Evolutionary conservation across 2,113 vertebrate genomes (phyloP).

Genomic region (Forbesichthys papilliferus): DNA sequence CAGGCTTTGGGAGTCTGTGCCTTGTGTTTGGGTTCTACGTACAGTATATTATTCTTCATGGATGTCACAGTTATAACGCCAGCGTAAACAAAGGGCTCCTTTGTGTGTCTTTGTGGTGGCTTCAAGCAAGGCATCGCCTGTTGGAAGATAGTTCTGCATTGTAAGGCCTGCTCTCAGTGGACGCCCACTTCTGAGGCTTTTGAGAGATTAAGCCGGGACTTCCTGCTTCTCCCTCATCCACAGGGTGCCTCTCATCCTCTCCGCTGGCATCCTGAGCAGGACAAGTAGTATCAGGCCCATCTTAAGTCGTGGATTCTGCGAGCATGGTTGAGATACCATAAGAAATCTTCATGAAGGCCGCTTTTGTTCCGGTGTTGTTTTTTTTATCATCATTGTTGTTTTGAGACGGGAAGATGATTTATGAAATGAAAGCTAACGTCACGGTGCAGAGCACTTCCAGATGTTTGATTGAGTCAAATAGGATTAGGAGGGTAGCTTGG

Average conservation of each 20-base stretch:
- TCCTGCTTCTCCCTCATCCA: slow-evolving; percentile 51
- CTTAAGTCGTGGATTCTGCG: slow-evolving; percentile 30
- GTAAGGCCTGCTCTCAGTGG: slow-evolving; percentile 47
- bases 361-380: slow-evolving; percentile 55
- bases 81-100: slow-evolving; percentile 47
- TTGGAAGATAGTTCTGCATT: slow-evolving; percentile 50
- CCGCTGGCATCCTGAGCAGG: slow-evolving; percentile 25
- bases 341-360: slow-evolving; percentile 42
- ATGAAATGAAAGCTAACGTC: slow-evolving; percentile 55
- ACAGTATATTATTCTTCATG: slow-evolving; percentile 23
- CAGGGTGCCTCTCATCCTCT: slow-evolving; percentile 32
- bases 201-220: slow-evolving; percentile 63
- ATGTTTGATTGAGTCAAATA: slow-evolving; percentile 68
- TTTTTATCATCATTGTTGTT: slow-evolving; percentile 59
- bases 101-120: slow-evolving; percentile 39
- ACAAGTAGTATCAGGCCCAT: slow-evolving; percentile 36
- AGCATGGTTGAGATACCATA: slow-evolving; percentile 45
- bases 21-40: slow-evolving; percentile 6
- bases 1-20: slow-evolving; percentile 10
- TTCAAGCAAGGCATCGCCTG: slow-evolving; percentile 34
- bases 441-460: slow-evolving; percentile 62
- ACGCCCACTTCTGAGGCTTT: slow-evolving; percentile 61
- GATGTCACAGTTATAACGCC: slow-evolving; percentile 50
- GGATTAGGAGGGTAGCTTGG: slow-evolving; percentile 45
- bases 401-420: slow-evolving; percentile 58